Evolutionary conservation across 2,797 vertebrate genomes (phyloP), one percentile per base, ranked within the genome.

Genomic region (Cottoperca gobio): DNA sequence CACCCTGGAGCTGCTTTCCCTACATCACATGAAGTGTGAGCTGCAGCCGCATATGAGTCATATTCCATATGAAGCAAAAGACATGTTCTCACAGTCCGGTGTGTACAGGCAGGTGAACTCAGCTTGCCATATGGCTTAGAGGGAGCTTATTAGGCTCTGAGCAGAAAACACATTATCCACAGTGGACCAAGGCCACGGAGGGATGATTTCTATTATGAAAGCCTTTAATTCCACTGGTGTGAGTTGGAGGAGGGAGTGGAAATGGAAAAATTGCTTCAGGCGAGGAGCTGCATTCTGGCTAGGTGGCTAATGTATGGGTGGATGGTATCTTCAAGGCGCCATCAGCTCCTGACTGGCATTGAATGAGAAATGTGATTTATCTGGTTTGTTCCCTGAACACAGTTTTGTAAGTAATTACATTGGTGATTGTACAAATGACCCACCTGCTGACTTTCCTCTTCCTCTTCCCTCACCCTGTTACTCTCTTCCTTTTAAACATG

Each of bases 91-190:
- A 33, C 70, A 80, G 72, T 73, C 50, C 9, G 6, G 70, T 59
- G 70, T 57, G 82, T 42, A 14, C 54, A 65, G 46, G 70, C 81
- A 86, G 88, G 86, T 91, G 83, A 91, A 84, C 73, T 52, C 45
- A 7, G 84, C 63, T 71, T 62, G 54, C 83, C 82, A 77, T 79
- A 77, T 87, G 83, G 85, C 86, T 88, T 84, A 84, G 57, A 64
- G 78, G 52, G 46, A 82, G 82, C 79, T 89, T 90, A 92, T 92
- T 89, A 90, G 76, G 71, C 72, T 86, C 72, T 31, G 76, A 85
- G 85, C 77, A 79, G 86, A 81, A 87, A 90, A 90, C 83, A 88
- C 81, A 89, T 90, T 84, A 86, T 83, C 86, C 92, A 89, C 90
- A 81, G 77, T 72, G 84, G 86, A 78, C 81, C 75, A 55, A 67